phyloP scores from a whole-genome alignment of 2,888 invertebrate species.

The Torymus tubicola region DNA sequence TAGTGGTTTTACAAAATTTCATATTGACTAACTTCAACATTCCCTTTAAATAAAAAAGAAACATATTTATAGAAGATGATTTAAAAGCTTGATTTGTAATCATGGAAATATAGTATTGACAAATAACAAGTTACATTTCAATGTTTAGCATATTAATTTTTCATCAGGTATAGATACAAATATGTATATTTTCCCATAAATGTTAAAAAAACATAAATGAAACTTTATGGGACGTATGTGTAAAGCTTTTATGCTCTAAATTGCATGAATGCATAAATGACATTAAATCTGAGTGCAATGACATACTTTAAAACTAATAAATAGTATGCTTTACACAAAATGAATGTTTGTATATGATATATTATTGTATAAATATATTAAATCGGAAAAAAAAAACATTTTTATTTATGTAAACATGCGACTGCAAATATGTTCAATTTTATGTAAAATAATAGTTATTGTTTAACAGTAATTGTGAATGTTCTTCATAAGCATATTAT shows the following conservation, averaged over 20 bases:
- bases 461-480: constrained; percentile 43
- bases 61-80: background rate
- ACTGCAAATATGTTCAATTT: constrained; percentile 41
- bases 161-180: constrained; percentile 11
- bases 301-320: constrained; percentile 10
- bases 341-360: constrained; percentile 30
- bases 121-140: constrained; percentile 36
- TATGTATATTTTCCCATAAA: constrained; percentile 22
- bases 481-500: constrained; percentile 14
- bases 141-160: constrained; percentile 6
- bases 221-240: constrained; percentile 29
- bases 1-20: background rate
- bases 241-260: constrained; percentile 14
- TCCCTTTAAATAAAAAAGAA: background rate
- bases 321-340: constrained; percentile 18
- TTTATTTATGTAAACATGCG: constrained; percentile 48
- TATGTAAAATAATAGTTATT: constrained; percentile 53
- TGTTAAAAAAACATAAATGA: constrained; percentile 35
- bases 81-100: constrained; percentile 21
- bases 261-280: constrained; percentile 33
- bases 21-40: constrained; percentile 16
- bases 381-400: constrained; percentile 5
- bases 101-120: constrained; percentile 23
- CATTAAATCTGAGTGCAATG: constrained; percentile 22
- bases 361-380: constrained; percentile 21